Conservation (phyloP, 2,888 invertebrate species). For the Dolichopus griseipennis region DNA sequence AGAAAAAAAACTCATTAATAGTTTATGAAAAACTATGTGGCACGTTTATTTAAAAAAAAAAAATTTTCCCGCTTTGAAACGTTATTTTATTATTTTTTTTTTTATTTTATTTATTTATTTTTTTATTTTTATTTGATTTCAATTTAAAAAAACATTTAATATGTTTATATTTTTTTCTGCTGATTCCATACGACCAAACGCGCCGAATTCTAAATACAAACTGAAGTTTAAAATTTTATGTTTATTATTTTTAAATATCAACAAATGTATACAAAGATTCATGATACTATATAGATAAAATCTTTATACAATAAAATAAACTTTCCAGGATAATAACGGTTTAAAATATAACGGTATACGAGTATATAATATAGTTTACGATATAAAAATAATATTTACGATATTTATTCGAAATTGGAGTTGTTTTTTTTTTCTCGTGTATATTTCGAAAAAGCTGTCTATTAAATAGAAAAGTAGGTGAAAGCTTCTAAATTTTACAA, state of each 20-base stretch:
- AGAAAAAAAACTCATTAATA: no score
- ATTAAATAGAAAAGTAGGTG: conserved; percentile 1
- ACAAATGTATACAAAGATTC: no score
- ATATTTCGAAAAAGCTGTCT: neutral
- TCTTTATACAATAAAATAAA: no score
- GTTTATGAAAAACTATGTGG: no score
- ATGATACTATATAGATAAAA: no score
- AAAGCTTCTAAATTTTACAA: neutral
- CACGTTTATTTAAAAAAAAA: neutral
- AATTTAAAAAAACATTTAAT: neutral
- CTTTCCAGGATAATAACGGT: no score
- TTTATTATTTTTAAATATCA: neutral
- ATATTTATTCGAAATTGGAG: neutral
- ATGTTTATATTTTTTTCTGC: neutral
- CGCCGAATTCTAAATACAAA: conserved; percentile 3
- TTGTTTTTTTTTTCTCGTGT: no score
- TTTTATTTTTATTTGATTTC: neutral
- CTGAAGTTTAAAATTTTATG: neutral
- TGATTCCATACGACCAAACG: neutral
- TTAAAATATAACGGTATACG: neutral
- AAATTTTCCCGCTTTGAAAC: neutral
- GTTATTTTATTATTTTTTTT: neutral
- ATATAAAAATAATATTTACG: neutral
- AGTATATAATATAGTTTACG: neutral
- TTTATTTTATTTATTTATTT: neutral